Conservation (phyloP, 2,888 invertebrate genomes). For the Lottia gigantea region DNA sequence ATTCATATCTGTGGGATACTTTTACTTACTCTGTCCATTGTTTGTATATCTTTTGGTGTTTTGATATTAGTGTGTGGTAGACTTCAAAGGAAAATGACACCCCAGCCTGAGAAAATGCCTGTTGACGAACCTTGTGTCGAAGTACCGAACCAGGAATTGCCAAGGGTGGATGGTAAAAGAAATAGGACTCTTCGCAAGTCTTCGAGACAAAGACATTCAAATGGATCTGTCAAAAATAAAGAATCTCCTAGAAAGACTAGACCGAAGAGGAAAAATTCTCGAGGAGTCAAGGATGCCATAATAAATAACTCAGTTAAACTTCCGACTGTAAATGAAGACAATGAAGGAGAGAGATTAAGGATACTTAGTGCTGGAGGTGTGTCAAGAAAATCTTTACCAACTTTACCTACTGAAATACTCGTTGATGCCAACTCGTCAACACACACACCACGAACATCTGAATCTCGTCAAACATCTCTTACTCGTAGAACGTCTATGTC, state of each 20-base stretch:
- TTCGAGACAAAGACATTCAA: neutral
- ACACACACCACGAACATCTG: neutral
- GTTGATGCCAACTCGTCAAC: neutral
- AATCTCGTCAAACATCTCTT: neutral
- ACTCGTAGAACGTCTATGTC: neutral
- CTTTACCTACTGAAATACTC: neutral
- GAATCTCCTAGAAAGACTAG: neutral
- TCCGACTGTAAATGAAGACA: slow-evolving; percentile 18
- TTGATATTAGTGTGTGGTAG: neutral
- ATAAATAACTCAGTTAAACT: slow-evolving; percentile 11
- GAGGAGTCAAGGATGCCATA: neutral
- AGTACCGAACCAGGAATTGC: neutral
- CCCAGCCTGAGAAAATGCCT: neutral
- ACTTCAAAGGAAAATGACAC: neutral
- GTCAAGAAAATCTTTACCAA: neutral
- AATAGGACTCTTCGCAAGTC: neutral
- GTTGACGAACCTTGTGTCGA: neutral
- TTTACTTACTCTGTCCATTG: slow-evolving; percentile 11
- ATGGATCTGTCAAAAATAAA: neutral
- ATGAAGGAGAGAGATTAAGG: slow-evolving; percentile 12
- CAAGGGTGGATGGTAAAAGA: neutral
- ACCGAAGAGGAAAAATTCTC: neutral
- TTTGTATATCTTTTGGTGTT: slow-evolving; percentile 13
- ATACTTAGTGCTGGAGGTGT: neutral
- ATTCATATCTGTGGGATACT: slow-evolving; percentile 20